Percentiles rank a stretch among this genome's conserved stretches.
Conservation (phyloP, 2,113 vertebrate species). For the Chlamydotis undulata region DNA sequence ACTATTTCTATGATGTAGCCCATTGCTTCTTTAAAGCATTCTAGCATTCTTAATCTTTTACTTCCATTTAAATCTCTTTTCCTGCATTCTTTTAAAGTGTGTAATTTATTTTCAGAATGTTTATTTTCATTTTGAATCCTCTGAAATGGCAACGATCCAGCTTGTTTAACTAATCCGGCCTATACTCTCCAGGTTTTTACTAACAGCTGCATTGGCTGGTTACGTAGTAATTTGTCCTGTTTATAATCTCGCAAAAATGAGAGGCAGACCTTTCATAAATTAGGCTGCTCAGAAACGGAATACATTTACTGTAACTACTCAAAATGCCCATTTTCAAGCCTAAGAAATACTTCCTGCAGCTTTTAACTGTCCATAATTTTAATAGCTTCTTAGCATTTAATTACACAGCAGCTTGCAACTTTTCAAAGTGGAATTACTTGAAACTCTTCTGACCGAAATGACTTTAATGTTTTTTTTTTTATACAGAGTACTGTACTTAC, state of each 20-base stretch:
- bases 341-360: background rate
- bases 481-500: background rate
- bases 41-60: background rate
- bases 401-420: background rate
- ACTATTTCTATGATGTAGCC: background rate
- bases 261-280: background rate
- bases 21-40: background rate
- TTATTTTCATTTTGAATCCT: constrained; percentile 13
- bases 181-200: background rate
- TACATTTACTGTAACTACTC: background rate
- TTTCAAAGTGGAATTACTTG: background rate
- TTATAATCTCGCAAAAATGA: background rate
- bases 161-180: background rate
- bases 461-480: background rate
- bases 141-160: background rate
- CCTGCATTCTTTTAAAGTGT: background rate
- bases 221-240: background rate
- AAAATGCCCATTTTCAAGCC: background rate
- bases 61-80: background rate
- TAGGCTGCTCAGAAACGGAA: background rate
- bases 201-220: background rate
- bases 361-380: background rate
- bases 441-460: background rate
- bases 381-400: background rate
- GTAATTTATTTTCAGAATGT: background rate